phyloP scores from a whole-genome alignment of 2,888 invertebrate species.

The Mesoligia furuncula region DNA sequence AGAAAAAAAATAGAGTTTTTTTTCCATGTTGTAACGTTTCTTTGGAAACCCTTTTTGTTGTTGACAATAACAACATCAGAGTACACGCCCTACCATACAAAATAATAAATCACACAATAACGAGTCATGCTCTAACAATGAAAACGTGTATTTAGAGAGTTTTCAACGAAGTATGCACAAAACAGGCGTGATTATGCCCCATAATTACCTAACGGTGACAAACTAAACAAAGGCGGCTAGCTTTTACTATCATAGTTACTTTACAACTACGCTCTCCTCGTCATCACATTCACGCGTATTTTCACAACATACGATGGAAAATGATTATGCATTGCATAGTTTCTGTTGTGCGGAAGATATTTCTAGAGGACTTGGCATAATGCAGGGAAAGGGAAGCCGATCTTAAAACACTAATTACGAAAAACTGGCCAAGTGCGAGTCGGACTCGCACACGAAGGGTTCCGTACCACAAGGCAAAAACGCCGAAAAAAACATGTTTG shows the following conservation, averaged over 20 bases:
- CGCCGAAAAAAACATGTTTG: too few species aligned
- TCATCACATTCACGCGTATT: conserved; percentile 14
- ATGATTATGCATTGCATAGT: not conserved
- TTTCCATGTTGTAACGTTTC: not conserved
- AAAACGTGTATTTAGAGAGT: conserved; percentile 41
- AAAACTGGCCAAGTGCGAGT: too few species aligned
- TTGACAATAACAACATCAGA: conserved; percentile 3
- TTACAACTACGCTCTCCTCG: not conserved
- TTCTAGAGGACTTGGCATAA: not conserved
- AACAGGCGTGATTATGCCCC: conserved; percentile 25
- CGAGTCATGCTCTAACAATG: conserved; percentile 38
- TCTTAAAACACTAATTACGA: too few species aligned
- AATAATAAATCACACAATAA: conserved; percentile 32
- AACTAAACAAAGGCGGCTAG: conserved; percentile 38
- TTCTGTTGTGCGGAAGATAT: too few species aligned
- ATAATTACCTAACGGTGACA: conserved; percentile 56
- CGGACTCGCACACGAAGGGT: too few species aligned
- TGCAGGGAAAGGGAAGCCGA: too few species aligned
- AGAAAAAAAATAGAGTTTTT: too few species aligned
- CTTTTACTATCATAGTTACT: conserved; percentile 34
- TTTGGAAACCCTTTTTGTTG: not conserved
- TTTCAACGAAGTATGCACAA: conserved; percentile 46
- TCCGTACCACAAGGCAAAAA: too few species aligned
- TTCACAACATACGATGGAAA: conserved; percentile 13
- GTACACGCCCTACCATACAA: conserved; percentile 17